phyloP scores from a whole-genome alignment of 2,888 invertebrate genomes.

The Automeris io region DNA sequence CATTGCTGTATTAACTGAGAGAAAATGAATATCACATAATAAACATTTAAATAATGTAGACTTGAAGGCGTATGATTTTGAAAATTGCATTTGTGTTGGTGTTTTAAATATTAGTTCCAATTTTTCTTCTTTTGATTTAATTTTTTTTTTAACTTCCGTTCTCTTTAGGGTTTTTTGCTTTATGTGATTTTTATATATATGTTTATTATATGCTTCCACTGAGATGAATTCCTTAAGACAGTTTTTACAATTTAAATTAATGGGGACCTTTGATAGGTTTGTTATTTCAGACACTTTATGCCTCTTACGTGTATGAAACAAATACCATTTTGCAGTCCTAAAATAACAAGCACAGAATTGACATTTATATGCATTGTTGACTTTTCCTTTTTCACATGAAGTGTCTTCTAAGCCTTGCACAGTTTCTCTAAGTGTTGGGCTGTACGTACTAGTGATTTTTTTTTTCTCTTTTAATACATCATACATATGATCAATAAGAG shows the following conservation, averaged over 20 bases:
- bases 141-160: background rate
- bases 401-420: background rate
- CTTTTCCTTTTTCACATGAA: background rate
- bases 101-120: background rate
- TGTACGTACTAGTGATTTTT: background rate
- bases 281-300: background rate
- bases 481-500: constrained; percentile 1
- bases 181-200: background rate
- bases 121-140: background rate
- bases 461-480: background rate
- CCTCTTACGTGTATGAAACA: background rate
- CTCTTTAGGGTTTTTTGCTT: background rate
- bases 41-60: background rate
- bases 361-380: background rate
- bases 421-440: background rate
- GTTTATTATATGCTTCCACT: background rate
- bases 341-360: background rate
- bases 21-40: constrained; percentile 1
- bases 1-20: constrained; percentile 1
- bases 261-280: background rate
- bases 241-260: background rate
- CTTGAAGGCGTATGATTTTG: background rate
- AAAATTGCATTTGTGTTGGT: background rate
- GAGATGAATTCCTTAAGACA: background rate
- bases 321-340: background rate